These are phyloP conservation scores for Falco naumanni DNA, from an alignment of 2,797 vertebrate species.

Conservation along the genomic window DNA sequence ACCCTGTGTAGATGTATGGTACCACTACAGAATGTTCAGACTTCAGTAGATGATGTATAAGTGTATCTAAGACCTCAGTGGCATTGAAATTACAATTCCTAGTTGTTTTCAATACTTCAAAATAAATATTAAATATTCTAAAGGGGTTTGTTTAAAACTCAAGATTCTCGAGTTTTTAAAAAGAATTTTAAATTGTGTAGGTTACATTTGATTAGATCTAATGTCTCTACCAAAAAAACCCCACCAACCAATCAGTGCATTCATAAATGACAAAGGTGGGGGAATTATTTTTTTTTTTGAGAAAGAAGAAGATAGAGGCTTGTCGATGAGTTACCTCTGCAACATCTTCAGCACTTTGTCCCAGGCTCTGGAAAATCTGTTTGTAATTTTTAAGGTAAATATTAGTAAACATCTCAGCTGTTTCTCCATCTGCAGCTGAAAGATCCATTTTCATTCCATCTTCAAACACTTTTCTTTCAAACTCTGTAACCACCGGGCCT, in stretches of 20 bases:
- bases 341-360: conserved; percentile 85
- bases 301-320: background rate
- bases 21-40: background rate
- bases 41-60: background rate
- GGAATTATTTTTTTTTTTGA: too few species aligned
- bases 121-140: background rate
- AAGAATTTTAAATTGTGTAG: background rate
- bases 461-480: conserved; percentile 87
- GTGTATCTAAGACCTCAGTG: background rate
- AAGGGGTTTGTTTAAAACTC: background rate
- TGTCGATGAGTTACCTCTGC: conserved; percentile 80
- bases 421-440: conserved; percentile 84
- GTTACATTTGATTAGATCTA: background rate
- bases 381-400: conserved; percentile 88
- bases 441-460: conserved; percentile 87
- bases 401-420: conserved; percentile 87
- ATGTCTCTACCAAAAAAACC: background rate
- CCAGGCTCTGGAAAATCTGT: conserved; percentile 85
- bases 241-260: background rate
- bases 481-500: conserved; percentile 88
- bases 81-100: background rate
- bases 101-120: background rate
- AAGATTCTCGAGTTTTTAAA: background rate
- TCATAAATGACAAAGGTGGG: background rate
- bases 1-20: background rate